Base-by-base conservation (phyloP, 2,888 invertebrate species). In the Parochlus steinenii region DNA sequence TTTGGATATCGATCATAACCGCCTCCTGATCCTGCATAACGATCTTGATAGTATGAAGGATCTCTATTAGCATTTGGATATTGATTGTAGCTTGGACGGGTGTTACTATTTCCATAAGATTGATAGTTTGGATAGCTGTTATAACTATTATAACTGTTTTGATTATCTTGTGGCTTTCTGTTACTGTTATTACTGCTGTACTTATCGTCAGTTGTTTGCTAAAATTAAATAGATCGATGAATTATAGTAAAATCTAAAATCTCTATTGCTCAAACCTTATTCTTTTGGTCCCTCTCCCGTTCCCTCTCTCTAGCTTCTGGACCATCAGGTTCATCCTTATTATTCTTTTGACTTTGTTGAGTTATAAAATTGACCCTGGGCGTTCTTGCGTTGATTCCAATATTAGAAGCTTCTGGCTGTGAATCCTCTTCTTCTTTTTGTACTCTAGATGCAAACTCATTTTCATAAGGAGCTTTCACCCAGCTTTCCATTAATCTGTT, bases 311-410 rank as follows among this genome's bases (percentile, higher is more conserved):
- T 29, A 14, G 36, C 36, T 36, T 36, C 36, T 5, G 36, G 36
- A 1, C 36, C 36, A n/a, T 36, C 36, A 4, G 30, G 29, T 12
- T 36, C 36, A 14, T 36, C 15, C 45, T 45, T 8, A 29, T 41
- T 37, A 30, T 17, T 7, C 37, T 43, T 44, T 30, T 49, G 52
- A 18, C 67, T 66, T 41, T 69, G 65, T 48, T 73, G 72, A 0
- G 74, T 74, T 10, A 74, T 69, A 45, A 74, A 74, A 51, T 74
- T 71, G 2, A 74, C 71, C 45, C 71, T 54, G 1, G 74, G 73
- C 54, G 71, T 71, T 44, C 72, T 55, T 4, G 69, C 62, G 46
- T 63, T 65, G 16, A 64, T 59, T 3, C 67, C 55, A 14, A 70
- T 70, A 38, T 65, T 65, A 43, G 63, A 58, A 0, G 68, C 63